Conservation (phyloP, 2,113 vertebrate species). For the Harpagus bidentatus region DNA sequence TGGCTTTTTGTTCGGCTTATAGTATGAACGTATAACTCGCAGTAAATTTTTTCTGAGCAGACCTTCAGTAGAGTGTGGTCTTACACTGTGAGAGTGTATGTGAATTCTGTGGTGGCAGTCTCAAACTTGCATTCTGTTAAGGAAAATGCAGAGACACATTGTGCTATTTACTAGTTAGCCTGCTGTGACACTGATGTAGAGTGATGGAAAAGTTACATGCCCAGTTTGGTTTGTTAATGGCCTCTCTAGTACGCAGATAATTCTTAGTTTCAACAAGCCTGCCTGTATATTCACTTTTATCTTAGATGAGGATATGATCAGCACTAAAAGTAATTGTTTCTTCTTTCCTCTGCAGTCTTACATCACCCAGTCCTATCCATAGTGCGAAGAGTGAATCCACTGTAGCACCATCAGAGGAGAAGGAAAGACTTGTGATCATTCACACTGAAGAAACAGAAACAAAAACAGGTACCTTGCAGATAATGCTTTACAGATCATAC, state of each 20-base stretch:
- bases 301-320: neutral
- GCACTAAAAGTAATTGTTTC: neutral
- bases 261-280: neutral
- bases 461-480: slow-evolving; percentile 69
- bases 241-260: neutral
- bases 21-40: neutral
- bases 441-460: slow-evolving; percentile 71
- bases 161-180: neutral
- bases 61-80: neutral
- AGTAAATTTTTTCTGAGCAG: neutral
- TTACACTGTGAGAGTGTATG: neutral
- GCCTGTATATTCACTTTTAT: neutral
- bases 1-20: neutral
- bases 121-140: neutral
- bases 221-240: neutral
- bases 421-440: slow-evolving; percentile 69
- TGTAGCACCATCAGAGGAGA: slow-evolving; percentile 76
- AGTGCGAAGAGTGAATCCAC: slow-evolving; percentile 77
- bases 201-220: neutral
- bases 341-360: slow-evolving; percentile 73
- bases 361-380: slow-evolving; percentile 83
- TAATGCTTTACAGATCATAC: neutral
- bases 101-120: neutral
- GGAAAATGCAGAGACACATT: neutral
- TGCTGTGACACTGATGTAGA: neutral